Evolutionary conservation across 2,797 vertebrate species (phyloP), one percentile per base, ranked within the genome.

Genomic region (Eospalax fontanierii): DNA sequence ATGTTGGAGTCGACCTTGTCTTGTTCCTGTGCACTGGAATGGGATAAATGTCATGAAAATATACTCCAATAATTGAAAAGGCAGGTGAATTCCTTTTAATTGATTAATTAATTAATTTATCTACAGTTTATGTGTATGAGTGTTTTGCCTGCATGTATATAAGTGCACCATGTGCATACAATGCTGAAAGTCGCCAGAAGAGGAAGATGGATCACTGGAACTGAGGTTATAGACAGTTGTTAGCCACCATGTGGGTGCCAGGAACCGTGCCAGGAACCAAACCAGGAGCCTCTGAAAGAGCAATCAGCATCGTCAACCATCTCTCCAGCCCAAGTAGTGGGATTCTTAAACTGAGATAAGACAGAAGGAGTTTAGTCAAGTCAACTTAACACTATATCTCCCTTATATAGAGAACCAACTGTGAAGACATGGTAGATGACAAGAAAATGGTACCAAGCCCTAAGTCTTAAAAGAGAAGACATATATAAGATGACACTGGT

Each of bases 341-440:
- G 40, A 74, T 85, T 88, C 33, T 40, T 54, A 89, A 66, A 89
- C 18, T 40, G 28, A 65, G 10, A 65, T 65, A 94, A 81, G 40
- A 14, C 35, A 35, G 21, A 88, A 91, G 38, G 19, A n/a, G 22
- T 86, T 92, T 70, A 68, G 14, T 24, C 38, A 92, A 54, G 8
- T 85, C 68, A 70, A 70, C 5, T 65, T 88, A 28, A 61, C 4
- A 73, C 2, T 59, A 1, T 46, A 26, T n/a, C 43, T 21, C n/a
- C n/a, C 33, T 93, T 80, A 73, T 6, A 2, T 73, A 6, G 26
- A 92, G 11, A 93, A 95, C 6, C 18, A 83, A 15, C 30, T 74
- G 15, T 86, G 61, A 93, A 95, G 82, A 8, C 82, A 66, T 89
- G 30, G 82, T 76, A 0, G 19, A 92, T 82, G 28, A 88, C 26